Evolutionary conservation across 2,888 invertebrate genomes (phyloP), one percentile per base, ranked within the genome.

Genomic region (Lissocephala sabroskyi): DNA sequence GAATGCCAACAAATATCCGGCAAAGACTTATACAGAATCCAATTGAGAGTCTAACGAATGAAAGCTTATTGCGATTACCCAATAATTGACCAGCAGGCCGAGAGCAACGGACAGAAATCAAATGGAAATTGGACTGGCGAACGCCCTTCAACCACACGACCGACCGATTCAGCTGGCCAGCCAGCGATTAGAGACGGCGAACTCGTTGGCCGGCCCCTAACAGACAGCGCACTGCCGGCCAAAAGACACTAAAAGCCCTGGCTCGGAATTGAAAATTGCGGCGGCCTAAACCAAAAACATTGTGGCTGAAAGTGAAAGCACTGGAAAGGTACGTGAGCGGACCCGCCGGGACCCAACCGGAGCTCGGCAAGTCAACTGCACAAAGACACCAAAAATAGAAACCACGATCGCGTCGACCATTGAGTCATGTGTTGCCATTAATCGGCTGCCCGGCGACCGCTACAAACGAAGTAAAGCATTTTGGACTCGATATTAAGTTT

Each of bases 291-390:
- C 36, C 46, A 41, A 49, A 58, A 57, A 57, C 49, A 50, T 39
- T 19, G 44, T 57, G 56, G 61, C 41, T 59, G 77, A 76, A 77
- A 79, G 76, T 79, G 76, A 77, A 77, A 77, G 76, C 71, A 78
- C 56, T 56, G 46, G 50, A 47, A 58, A 54, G 56, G 52, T 53
- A 59, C 52, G 50, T 52, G 58, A 55, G 53, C 18, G 29, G n/a
- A n/a, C n/a, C n/a, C n/a, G n/a, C n/a, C n/a, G n/a, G n/a, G n/a
- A n/a, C n/a, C 49, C 52, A 51, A 41, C 23, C 13, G 28, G 17
- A 51, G 17, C 49, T 48, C 44, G 36, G n/a, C n/a, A 59, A 63
- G 52, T 36, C 49, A 65, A 64, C 56, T 59, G 49, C 59, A 51
- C 56, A 50, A 33, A 45, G 28, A 28, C n/a, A 28, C 28, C 40